Percentiles rank a stretch among this genome's conserved stretches.
Evolutionary conservation across 2,888 invertebrate genomes (phyloP).

Genomic region (Ormyrus rosae): DNA sequence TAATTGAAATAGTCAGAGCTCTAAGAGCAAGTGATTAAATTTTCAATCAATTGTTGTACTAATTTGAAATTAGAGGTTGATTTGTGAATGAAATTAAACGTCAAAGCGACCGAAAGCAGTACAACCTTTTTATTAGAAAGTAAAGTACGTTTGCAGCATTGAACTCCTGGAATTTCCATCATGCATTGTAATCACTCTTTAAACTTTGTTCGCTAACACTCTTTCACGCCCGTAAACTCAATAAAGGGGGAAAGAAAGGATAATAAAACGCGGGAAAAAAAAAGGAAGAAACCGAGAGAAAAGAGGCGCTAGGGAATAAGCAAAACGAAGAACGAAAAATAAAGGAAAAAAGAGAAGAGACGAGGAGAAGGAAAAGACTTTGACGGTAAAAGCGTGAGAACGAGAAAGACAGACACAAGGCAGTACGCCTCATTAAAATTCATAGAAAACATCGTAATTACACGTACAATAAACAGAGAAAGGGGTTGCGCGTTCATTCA

Average conservation of each 20-base stretch:
- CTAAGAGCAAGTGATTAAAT: neutral
- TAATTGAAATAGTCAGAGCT: neutral
- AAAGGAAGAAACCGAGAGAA: neutral
- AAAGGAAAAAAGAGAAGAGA: slow-evolving; percentile 6
- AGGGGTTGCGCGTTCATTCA: slow-evolving; percentile 29
- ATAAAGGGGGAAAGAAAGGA: slow-evolving; percentile 35
- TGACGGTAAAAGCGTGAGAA: slow-evolving; percentile 47
- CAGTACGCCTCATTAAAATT: slow-evolving; percentile 55
- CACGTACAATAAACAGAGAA: slow-evolving; percentile 43
- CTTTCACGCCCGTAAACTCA: slow-evolving; percentile 24
- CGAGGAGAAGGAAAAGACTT: slow-evolving; percentile 11
- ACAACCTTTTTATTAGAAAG: no score
- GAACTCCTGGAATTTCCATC: slow-evolving; percentile 24
- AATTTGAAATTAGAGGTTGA: no score
- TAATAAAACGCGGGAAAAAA: slow-evolving; percentile 18
- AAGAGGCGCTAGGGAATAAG: slow-evolving; percentile 7
- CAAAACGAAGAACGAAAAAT: slow-evolving; percentile 11
- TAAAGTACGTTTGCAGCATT: no score
- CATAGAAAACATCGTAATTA: slow-evolving; percentile 58
- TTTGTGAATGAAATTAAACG: no score
- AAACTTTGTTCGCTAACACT: slow-evolving; percentile 25
- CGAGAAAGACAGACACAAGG: slow-evolving; percentile 53
- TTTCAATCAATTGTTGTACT: no score
- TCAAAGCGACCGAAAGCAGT: no score
- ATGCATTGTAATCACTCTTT: slow-evolving; percentile 16